Evolutionary conservation across 2,888 invertebrate species (phyloP).

Genomic region (Caenorhabditis sinica): DNA sequence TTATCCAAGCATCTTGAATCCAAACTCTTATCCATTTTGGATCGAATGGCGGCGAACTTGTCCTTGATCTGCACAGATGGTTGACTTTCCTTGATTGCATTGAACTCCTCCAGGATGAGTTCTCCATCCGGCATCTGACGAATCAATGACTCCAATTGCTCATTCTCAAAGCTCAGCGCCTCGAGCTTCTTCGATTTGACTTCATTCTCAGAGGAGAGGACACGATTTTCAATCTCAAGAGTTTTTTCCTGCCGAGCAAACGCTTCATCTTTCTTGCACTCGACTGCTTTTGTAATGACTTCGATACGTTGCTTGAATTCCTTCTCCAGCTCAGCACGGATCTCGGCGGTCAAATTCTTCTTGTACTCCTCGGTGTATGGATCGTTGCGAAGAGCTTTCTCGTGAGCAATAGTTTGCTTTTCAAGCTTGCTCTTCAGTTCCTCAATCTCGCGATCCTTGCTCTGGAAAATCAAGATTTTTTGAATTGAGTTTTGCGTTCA

Average conservation of each 20-base stretch:
- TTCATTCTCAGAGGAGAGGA: conserved; percentile 66
- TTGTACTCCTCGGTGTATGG: conserved; percentile 68
- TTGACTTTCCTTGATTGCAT: conserved; percentile 43
- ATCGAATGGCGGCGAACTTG: conserved; percentile 36
- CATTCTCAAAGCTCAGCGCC: conserved; percentile 15
- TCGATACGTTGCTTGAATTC: conserved; percentile 76
- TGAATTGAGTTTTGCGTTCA: background rate
- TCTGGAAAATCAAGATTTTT: conserved; percentile 46
- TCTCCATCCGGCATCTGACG: conserved; percentile 48
- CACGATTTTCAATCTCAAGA: conserved; percentile 73
- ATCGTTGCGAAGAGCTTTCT: conserved; percentile 55
- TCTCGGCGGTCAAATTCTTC: conserved; percentile 62
- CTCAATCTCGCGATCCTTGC: conserved; percentile 67
- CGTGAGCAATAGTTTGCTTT: conserved; percentile 63
- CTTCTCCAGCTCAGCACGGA: conserved; percentile 70
- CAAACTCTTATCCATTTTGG: conserved; percentile 40
- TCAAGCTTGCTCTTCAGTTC: conserved; percentile 67
- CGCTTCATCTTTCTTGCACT: conserved; percentile 77
- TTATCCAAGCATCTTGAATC: conserved; percentile 28
- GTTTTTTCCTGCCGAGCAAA: conserved; percentile 75
- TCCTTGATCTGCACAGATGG: conserved; percentile 43
- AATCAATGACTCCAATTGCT: conserved; percentile 35
- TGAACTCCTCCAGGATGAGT: conserved; percentile 43
- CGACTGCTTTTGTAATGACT: conserved; percentile 77
- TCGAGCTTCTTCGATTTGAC: conserved; percentile 56